phyloP scores from a whole-genome alignment of 2,797 vertebrate genomes.

The Toxotes lorentzi region DNA sequence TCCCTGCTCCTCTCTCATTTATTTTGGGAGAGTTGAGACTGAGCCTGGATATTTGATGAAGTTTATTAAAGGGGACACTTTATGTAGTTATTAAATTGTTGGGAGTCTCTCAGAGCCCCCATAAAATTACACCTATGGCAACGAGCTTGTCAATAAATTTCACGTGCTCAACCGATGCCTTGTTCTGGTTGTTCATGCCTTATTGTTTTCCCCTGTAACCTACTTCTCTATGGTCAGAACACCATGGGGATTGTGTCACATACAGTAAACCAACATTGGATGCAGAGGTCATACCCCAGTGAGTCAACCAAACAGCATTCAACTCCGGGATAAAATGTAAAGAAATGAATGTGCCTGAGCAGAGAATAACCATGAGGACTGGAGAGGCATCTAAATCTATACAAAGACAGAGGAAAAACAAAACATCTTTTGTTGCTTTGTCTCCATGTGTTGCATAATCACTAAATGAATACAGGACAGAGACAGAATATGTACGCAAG shows the following conservation, averaged over 20 bases:
- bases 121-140: background rate
- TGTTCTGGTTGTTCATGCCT: background rate
- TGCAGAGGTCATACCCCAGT: background rate
- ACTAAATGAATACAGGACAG: slow-evolving; percentile 10
- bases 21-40: background rate
- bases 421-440: slow-evolving; percentile 49
- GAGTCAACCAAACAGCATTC: slow-evolving; percentile 10
- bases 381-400: background rate
- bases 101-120: background rate
- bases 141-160: background rate
- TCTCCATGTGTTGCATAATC: slow-evolving; percentile 30
- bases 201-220: background rate
- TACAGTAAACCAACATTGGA: background rate
- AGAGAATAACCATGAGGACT: background rate
- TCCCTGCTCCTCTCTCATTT: background rate
- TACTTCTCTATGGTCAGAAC: background rate
- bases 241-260: background rate
- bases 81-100: background rate
- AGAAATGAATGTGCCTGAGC: slow-evolving; percentile 5
- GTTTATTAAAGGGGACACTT: background rate
- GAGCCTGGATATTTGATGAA: background rate
- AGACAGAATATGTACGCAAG: background rate
- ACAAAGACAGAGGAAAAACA: background rate
- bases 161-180: background rate
- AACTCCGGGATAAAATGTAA: background rate